Base-by-base conservation (phyloP, 2,113 vertebrate genomes). In the Beaufortia kweichowensis region DNA sequence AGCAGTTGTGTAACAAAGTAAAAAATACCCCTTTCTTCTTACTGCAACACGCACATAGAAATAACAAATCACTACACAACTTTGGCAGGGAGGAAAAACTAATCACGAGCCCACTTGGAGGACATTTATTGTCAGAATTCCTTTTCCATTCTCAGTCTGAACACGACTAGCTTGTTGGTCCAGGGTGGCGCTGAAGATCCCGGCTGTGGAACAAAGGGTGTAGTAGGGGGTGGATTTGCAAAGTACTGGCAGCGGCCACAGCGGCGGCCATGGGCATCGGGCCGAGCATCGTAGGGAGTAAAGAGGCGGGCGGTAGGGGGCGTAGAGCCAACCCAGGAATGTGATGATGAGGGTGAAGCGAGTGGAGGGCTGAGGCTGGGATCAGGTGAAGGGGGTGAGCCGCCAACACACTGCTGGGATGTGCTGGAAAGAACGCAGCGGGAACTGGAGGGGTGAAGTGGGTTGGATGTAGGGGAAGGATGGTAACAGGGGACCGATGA, bases 391-490 rank as follows among this genome's bases (percentile, higher is more conserved):
- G 74, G 0, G 92, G 92, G 28, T 85, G 92, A 64, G 85, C 89
- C 3, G 91, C 68, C 68, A 95, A 70, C 55, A 86, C 33, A n/a
- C 94, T 79, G 82, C 90, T 77, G 64, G 92, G 83, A 55, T 92
- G 92, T 29, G 87, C 60, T 64, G 93, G 90, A 79, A 94, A 80
- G 35, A 94, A 80, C 23, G 92, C 57, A 78, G 75, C 4, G 50
- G 68, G 75, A 65, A 78, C 60, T 91, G 92, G 0, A 93, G 73
- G 0, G 91, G 81, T 0, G 91, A 89, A 65, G 93, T 86, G 0
- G 92, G 73, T 71, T 92, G 94, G 57, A 93, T 82, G 78, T 92
- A 92, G 14, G 94, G 83, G 59, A 95, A 93, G 10, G 92, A 93
- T 62, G 93, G 94, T 2, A 95, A 84, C 19, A 92, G 94, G n/a